Percentiles rank a stretch among this genome's conserved stretches.
Evolutionary conservation across 2,797 vertebrate genomes (phyloP).

Genomic region (Pipistrellus nathusii): DNA sequence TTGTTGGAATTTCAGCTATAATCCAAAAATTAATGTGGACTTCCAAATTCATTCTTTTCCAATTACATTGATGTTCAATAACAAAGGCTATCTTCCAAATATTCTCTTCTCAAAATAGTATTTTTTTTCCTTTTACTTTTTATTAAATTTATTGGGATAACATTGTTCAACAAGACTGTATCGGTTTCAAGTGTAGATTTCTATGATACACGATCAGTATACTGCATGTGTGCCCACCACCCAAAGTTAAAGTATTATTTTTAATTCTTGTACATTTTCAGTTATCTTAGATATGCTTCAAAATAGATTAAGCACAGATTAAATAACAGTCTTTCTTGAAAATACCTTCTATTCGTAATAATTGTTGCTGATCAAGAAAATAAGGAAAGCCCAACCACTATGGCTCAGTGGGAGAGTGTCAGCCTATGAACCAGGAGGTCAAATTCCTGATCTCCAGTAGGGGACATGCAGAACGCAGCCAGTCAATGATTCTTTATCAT

Average conservation of each 20-base stretch:
- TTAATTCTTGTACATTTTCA: conserved; percentile 31
- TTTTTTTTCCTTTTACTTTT: neutral
- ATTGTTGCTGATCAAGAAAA: conserved; percentile 1
- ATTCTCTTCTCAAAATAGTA: conserved; percentile 32
- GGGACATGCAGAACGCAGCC: neutral
- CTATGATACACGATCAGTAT: neutral
- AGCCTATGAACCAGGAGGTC: neutral
- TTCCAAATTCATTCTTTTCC: conserved; percentile 39
- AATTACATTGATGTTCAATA: neutral
- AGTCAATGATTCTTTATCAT: neutral
- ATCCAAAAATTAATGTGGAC: neutral
- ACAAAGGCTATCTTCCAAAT: conserved; percentile 46
- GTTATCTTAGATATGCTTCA: neutral
- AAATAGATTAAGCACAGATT: neutral
- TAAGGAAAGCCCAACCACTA: neutral
- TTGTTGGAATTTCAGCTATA: neutral
- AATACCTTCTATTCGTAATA: neutral
- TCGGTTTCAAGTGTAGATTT: neutral
- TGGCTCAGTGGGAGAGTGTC: neutral
- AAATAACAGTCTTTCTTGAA: conserved; percentile 6
- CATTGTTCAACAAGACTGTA: neutral
- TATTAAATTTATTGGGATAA: neutral
- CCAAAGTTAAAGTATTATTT: conserved; percentile 39
- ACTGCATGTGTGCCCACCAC: neutral
- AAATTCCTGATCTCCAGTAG: neutral